Conservation (phyloP, 2,113 vertebrate genomes). For the Morone chrysops region DNA sequence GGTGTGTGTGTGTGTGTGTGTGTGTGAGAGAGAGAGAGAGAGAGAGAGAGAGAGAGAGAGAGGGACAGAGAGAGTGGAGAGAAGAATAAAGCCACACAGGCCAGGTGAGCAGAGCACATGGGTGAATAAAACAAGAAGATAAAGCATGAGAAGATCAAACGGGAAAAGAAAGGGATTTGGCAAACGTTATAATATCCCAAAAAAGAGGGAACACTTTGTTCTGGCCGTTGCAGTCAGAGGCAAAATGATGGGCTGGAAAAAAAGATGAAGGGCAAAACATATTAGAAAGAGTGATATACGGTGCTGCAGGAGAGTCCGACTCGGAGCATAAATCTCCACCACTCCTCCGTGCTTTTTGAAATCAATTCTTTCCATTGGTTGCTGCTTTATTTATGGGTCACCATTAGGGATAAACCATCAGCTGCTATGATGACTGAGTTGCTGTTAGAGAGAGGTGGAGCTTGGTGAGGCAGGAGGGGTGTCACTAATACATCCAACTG, state of each 20-base stretch:
- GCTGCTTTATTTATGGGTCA: conserved; percentile 79
- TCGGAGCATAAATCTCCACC: conserved; percentile 74
- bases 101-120: conserved; percentile 55
- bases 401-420: conserved; percentile 72
- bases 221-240: conserved; percentile 26
- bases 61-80: background rate
- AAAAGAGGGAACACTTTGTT: conserved; percentile 43
- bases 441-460: conserved; percentile 37
- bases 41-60: background rate
- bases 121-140: conserved; percentile 34
- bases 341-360: conserved; percentile 68
- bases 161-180: conserved; percentile 21
- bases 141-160: conserved; percentile 49
- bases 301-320: conserved; percentile 55
- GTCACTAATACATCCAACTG: conserved; percentile 47
- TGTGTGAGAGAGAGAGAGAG: background rate
- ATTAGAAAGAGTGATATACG: conserved; percentile 72
- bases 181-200: conserved; percentile 41
- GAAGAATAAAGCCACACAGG: conserved; percentile 32
- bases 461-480: conserved; percentile 11
- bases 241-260: conserved; percentile 37
- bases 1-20: conserved; percentile 19
- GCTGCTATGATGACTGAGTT: conserved; percentile 65
- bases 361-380: conserved; percentile 77
- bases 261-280: conserved; percentile 60